A percentile compares a stretch with the other conserved stretches of the same genome.
Conservation (phyloP, 2,797 vertebrate genomes). For the Phrynocephalus forsythii region DNA sequence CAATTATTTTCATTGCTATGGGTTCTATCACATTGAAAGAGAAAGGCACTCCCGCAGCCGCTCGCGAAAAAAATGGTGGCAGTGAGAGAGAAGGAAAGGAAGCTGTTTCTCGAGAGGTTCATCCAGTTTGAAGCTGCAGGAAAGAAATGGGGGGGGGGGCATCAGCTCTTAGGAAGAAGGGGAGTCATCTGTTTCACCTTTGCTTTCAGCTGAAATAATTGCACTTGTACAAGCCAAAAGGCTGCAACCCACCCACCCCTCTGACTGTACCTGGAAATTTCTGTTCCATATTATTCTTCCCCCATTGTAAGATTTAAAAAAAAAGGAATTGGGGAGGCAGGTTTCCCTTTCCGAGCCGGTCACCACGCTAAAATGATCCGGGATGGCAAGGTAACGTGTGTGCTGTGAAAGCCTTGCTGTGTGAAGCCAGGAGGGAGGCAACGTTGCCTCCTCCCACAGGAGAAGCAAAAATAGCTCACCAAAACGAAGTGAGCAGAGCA, state of each 20-base stretch:
- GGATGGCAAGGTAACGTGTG: no score
- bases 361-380: background rate
- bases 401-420: background rate
- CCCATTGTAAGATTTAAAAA: background rate
- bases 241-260: no score
- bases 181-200: background rate
- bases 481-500: background rate
- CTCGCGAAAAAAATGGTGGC: background rate
- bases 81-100: slow-evolving; percentile 13
- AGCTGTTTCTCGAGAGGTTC: slow-evolving; percentile 5
- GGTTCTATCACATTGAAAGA: slow-evolving; percentile 72
- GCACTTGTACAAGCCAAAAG: no score
- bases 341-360: background rate
- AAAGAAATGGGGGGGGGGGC: background rate
- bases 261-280: background rate
- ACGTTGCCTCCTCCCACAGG: background rate
- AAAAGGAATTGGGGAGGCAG: no score
- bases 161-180: background rate
- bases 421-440: background rate
- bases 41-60: slow-evolving; percentile 54
- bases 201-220: background rate
- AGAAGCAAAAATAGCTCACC: background rate
- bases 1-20: background rate
- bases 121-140: slow-evolving; percentile 26
- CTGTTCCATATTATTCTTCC: background rate